These are phyloP conservation scores for Elephantulus edwardii DNA, from an alignment of 2,113 vertebrate genomes.

Conservation along the genomic window DNA sequence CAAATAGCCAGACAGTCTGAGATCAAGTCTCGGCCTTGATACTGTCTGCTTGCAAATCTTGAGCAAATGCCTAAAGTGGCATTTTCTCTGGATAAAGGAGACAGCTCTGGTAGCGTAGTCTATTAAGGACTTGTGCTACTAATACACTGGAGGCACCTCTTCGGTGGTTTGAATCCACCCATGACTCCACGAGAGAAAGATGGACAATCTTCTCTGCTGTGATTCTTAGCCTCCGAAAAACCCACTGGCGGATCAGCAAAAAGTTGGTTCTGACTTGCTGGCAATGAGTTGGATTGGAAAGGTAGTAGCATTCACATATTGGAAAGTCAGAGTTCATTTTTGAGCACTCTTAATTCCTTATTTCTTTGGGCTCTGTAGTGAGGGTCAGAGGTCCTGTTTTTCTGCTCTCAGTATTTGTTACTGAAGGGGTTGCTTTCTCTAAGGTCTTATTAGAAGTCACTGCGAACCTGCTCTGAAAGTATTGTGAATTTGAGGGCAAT, in stretches of 20 bases:
- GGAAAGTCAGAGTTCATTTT: neutral
- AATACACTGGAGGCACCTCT: too few species aligned
- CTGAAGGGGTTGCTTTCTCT: neutral
- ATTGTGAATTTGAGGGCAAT: neutral
- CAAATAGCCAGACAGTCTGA: neutral
- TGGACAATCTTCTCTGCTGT: too few species aligned
- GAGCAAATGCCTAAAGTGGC: neutral
- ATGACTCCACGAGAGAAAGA: too few species aligned
- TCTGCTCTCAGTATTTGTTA: neutral
- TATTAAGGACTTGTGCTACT: too few species aligned
- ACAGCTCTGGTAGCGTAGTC: too few species aligned
- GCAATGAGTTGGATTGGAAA: too few species aligned
- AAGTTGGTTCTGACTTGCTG: too few species aligned
- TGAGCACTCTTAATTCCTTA: neutral
- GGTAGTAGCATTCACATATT: fast-evolving
- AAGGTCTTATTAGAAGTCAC: neutral
- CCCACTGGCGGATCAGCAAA: too few species aligned
- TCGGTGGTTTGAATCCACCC: too few species aligned
- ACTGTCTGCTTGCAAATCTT: neutral
- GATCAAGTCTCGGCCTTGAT: too few species aligned
- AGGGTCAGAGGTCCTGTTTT: neutral
- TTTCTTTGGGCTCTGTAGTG: neutral
- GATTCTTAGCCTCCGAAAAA: too few species aligned
- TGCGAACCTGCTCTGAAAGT: neutral
- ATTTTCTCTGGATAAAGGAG: neutral